Conservation (phyloP, 2,113 vertebrate genomes). For the Eudyptes chrysolophus region DNA sequence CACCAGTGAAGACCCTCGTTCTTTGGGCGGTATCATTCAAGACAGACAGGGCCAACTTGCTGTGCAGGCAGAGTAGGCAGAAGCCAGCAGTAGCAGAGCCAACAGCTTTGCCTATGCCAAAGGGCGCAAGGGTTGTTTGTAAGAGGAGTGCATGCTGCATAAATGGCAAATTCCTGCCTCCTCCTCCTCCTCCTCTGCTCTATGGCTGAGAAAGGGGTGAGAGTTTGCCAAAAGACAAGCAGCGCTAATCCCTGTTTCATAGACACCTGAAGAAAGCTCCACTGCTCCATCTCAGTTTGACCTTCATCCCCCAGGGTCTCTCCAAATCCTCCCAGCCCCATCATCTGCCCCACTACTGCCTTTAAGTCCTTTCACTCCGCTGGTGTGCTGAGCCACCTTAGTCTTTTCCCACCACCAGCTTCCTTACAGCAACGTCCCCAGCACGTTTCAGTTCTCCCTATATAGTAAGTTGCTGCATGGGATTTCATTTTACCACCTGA, state of each 20-base stretch:
- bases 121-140: not conserved
- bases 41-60: conserved; percentile 1
- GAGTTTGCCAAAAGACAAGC: not conserved
- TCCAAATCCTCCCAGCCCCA: not conserved
- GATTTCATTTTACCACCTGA: not conserved
- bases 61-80: not conserved
- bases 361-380: not conserved
- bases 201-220: not conserved
- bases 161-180: not conserved
- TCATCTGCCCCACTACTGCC: not conserved
- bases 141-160: not conserved
- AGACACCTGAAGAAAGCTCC: not conserved
- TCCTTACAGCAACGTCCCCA: not conserved
- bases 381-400: not conserved
- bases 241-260: not conserved
- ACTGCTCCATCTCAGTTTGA: not conserved
- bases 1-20: not conserved
- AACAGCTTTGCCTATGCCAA: conserved; percentile 8
- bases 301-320: not conserved
- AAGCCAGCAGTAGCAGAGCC: not conserved
- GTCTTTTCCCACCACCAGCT: not conserved
- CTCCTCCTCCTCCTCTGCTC: not conserved
- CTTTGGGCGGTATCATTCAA: not conserved
- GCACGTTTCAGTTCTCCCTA: not conserved
- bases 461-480: not conserved